Evolutionary conservation across 1,140 invertebrate species (phyloP).

Genomic region (Calephelis virginiensis): DNA sequence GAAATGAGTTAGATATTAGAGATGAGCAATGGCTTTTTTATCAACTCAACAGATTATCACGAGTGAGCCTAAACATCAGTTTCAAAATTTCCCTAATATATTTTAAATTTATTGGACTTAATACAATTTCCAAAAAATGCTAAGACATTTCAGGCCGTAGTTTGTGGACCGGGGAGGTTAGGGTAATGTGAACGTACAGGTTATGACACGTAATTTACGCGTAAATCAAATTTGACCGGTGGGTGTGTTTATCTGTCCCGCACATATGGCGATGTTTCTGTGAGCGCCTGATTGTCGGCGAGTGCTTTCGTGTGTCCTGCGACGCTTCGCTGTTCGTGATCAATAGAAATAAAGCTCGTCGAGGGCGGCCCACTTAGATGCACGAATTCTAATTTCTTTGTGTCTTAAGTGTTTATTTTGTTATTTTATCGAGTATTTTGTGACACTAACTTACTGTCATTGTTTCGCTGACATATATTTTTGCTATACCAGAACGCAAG

Average conservation of each 20-base stretch:
- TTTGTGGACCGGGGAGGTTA: slow-evolving; percentile 29
- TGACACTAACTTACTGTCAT: background rate
- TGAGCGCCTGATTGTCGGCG: slow-evolving; percentile 52
- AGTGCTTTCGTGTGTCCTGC: slow-evolving; percentile 65
- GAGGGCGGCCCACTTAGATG: slow-evolving; percentile 35
- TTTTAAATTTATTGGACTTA: too few species aligned
- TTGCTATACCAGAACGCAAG: background rate
- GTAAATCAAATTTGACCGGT: slow-evolving; percentile 78
- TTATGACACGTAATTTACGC: slow-evolving; percentile 76
- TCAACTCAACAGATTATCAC: too few species aligned
- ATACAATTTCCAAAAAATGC: background rate
- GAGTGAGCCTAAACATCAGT: too few species aligned
- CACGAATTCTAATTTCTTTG: slow-evolving; percentile 33
- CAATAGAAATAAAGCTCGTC: slow-evolving; percentile 55
- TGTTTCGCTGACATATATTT: background rate
- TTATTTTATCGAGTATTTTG: background rate
- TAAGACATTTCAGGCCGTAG: slow-evolving; percentile 38
- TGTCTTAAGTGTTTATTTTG: slow-evolving; percentile 5
- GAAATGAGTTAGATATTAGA: too few species aligned
- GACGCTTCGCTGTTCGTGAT: slow-evolving; percentile 60
- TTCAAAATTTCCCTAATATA: too few species aligned
- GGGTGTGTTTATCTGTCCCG: slow-evolving; percentile 64
- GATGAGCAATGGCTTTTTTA: too few species aligned
- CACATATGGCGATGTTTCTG: slow-evolving; percentile 72
- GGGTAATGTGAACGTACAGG: slow-evolving; percentile 46